Percentiles rank a stretch among this genome's conserved stretches.
Evolutionary conservation across 2,113 vertebrate species (phyloP).

Genomic region (Empidonax alnorum): DNA sequence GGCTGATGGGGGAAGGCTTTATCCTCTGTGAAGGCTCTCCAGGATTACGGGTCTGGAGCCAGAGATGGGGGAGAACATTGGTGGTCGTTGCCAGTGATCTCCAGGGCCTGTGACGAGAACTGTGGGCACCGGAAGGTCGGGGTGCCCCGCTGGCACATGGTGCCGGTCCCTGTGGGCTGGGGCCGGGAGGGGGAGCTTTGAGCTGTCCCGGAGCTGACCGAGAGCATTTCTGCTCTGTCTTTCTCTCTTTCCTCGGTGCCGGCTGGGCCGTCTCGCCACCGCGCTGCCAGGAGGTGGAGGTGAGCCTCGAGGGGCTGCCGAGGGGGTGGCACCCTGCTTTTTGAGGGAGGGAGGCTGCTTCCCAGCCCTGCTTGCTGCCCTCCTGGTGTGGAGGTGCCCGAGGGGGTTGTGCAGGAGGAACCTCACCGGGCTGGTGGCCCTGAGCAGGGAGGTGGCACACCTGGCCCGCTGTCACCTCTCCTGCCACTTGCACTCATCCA

Average conservation of each 20-base stretch:
- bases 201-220: background rate
- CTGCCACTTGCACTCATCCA: fast-evolving
- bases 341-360: background rate
- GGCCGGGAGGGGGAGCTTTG: background rate
- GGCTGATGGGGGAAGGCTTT: background rate
- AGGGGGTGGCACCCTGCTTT: fast-evolving
- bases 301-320: background rate
- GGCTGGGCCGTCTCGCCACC: background rate
- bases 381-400: fast-evolving
- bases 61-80: background rate
- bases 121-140: fast-evolving
- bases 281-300: constrained; percentile 78
- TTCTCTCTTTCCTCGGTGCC: background rate
- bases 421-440: fast-evolving
- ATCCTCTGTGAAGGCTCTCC: background rate
- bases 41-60: background rate
- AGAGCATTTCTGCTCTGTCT: background rate
- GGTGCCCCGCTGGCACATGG: background rate
- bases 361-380: background rate
- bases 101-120: background rate
- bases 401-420: background rate
- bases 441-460: fast-evolving
- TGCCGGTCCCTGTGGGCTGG: fast-evolving
- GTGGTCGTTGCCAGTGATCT: background rate
- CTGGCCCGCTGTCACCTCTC: background rate